Base-by-base conservation (phyloP, 2,888 invertebrate genomes). In the Epistrophe eligans region DNA sequence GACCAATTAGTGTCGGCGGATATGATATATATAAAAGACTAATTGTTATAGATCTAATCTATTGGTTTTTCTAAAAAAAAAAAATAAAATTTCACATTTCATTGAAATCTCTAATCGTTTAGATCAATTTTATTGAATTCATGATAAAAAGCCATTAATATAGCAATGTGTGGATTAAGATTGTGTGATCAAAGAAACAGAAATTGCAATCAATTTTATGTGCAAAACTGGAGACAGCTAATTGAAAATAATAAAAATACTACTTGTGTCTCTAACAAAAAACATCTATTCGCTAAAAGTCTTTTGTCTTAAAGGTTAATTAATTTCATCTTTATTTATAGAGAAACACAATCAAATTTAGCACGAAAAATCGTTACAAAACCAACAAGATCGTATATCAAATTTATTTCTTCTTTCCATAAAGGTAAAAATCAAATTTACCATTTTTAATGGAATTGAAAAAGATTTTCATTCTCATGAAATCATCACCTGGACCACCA, bases 321-420 rank as follows among this genome's bases (percentile, higher is more conserved):
- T 48, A 17, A 17, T 48, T 48, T 48, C 1, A n/a, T 17, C 0
- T 7, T 43, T 43, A 6, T 43, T 43, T 5, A 15, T 13, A 0
- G 7, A 8, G 45, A 45, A n/a, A 43, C 2, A 40, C 4, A 40
- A 4, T 40, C 11, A 43, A 15, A 43, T 6, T 43, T 43, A n/a
- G 17, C 17, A 48, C 9, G 6, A 50, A 19, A 11, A 50, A 50
- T n/a, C n/a, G 6, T n/a, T 45, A 52, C 3, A n/a, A 32, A n/a
- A 32, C 2, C 3, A 5, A 7, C 15, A 13, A 43, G 11, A 24
- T 24, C 3, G 3, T 24, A 11, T 7, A 15, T 15, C 24, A 3
- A 24, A 50, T 35, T 60, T 71, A 85, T 17, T 85, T 85, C 73
- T 85, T 82, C 17, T 85, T 85, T 13, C 85, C 85, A 28, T 85